These are phyloP conservation scores for Gerris buenoi DNA, from an alignment of 1,140 invertebrate genomes.

Conservation along the genomic window DNA sequence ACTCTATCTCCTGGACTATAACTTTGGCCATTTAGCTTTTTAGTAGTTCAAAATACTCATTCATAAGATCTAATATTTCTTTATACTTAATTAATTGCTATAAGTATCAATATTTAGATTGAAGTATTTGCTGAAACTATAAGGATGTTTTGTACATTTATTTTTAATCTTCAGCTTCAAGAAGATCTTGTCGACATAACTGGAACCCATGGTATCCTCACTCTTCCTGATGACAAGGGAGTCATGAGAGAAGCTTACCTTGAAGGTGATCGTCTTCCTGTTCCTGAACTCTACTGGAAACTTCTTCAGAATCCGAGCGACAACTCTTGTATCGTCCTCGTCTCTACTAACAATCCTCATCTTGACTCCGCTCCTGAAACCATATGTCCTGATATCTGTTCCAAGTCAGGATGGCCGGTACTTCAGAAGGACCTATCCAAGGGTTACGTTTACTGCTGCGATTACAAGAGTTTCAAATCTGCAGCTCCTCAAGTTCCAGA, in stretches of 20 bases:
- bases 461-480: slow-evolving; percentile 8
- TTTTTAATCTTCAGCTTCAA: slow-evolving; percentile 8
- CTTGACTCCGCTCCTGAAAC: slow-evolving; percentile 7
- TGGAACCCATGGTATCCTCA: slow-evolving; percentile 18
- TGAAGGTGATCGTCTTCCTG: slow-evolving; percentile 14
- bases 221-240: slow-evolving; percentile 9
- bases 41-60: too few species aligned
- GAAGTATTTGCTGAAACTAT: too few species aligned
- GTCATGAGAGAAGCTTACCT: slow-evolving; percentile 13
- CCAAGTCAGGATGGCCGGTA: slow-evolving; percentile 12
- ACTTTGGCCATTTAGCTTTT: too few species aligned
- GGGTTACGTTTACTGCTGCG: slow-evolving; percentile 19
- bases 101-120: too few species aligned
- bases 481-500: slow-evolving; percentile 6
- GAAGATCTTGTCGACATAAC: slow-evolving; percentile 17
- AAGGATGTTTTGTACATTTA: neutral
- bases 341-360: slow-evolving; percentile 20
- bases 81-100: too few species aligned
- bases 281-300: slow-evolving; percentile 21
- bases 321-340: slow-evolving; percentile 17
- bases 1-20: too few species aligned
- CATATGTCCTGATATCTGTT: slow-evolving; percentile 16
- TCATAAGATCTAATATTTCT: too few species aligned
- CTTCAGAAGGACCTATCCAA: slow-evolving; percentile 10
- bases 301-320: slow-evolving; percentile 15